These are phyloP conservation scores for Chinchilla lanigera DNA, from an alignment of 2,113 vertebrate species.

Conservation along the genomic window DNA sequence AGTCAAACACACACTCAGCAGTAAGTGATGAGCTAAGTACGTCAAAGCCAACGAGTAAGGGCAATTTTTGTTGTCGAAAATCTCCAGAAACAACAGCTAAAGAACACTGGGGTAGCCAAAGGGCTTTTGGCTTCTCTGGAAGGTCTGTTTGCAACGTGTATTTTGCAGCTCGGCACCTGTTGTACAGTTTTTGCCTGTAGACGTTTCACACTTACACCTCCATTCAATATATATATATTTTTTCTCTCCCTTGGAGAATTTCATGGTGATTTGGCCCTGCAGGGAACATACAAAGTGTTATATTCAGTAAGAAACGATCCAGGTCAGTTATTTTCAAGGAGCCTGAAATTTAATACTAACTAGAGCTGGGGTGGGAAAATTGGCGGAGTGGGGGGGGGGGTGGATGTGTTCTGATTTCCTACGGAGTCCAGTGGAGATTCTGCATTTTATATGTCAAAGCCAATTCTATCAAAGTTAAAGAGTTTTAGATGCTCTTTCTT, in stretches of 20 bases:
- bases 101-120: neutral
- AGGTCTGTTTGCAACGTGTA: neutral
- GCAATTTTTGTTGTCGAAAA: conserved; percentile 49
- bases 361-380: neutral
- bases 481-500: conserved; percentile 4
- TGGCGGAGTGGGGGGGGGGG: too few relatives aligned
- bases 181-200: neutral
- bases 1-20: neutral
- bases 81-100: conserved; percentile 11
- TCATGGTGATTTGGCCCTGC: neutral
- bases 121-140: neutral
- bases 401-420: conserved; percentile 10
- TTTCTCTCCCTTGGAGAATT: neutral
- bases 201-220: neutral
- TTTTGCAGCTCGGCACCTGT: conserved; percentile 48
- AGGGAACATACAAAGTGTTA: neutral
- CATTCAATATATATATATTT: neutral
- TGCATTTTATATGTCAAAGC: conserved; percentile 37
- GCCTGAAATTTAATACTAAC: neutral
- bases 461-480: conserved; percentile 24
- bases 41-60: neutral
- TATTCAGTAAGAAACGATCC: conserved; percentile 12
- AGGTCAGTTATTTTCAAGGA: conserved; percentile 49
- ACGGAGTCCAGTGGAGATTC: conserved; percentile 37
- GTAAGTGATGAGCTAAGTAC: neutral